phyloP scores from a whole-genome alignment of 2,888 invertebrate species.

The Liodrosophila aerea region DNA sequence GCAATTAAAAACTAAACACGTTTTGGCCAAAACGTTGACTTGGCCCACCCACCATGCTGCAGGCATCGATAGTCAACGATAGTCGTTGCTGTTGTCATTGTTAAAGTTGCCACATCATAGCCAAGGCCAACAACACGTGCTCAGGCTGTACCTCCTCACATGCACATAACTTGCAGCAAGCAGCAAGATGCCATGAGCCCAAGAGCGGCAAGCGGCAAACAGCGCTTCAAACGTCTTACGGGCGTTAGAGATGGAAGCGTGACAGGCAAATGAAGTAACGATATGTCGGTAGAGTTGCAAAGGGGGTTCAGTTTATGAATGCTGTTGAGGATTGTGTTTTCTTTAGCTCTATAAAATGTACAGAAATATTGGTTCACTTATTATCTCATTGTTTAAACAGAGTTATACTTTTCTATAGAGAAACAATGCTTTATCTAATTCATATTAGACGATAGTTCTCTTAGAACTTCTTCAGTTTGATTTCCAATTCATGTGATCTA shows the following conservation, averaged over 20 bases:
- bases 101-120: slow-evolving; percentile 45
- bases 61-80: slow-evolving; percentile 55
- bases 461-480: no score
- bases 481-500: no score
- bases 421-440: no score
- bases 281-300: no score
- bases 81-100: slow-evolving; percentile 19
- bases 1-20: slow-evolving; percentile 76
- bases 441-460: no score
- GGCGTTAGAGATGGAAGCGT: slow-evolving; percentile 29
- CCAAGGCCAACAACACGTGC: slow-evolving; percentile 73
- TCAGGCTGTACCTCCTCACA: slow-evolving; percentile 30
- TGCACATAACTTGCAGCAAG: slow-evolving; percentile 24
- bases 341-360: no score
- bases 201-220: slow-evolving; percentile 15
- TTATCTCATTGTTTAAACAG: no score
- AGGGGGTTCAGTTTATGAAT: no score
- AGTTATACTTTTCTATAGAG: no score
- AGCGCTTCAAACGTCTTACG: background rate
- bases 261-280: background rate
- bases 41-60: slow-evolving; percentile 66
- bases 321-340: no score
- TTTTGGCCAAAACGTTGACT: slow-evolving; percentile 40
- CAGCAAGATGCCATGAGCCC: slow-evolving; percentile 36
- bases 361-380: no score